phyloP scores from a whole-genome alignment of 1,140 invertebrate species.

The Coboldia fuscipes region DNA sequence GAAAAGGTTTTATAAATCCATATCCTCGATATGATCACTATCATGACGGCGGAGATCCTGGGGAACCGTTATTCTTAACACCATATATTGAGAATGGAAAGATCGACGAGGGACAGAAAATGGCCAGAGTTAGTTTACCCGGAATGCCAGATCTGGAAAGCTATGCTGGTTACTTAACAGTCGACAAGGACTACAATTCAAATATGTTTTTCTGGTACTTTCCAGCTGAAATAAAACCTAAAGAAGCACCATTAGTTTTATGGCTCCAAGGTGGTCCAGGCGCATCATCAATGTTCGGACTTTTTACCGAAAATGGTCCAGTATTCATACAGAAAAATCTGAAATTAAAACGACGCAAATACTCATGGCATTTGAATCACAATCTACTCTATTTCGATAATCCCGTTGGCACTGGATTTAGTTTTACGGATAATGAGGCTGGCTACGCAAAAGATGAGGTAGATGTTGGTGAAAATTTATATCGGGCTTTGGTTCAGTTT shows the following conservation, averaged over 20 bases:
- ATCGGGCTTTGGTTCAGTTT: slow-evolving; percentile 43
- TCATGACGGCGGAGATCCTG: slow-evolving; percentile 30
- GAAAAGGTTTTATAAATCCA: too few species aligned
- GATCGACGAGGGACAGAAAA: slow-evolving; percentile 15
- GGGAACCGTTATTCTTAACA: slow-evolving; percentile 39
- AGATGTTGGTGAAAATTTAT: slow-evolving; percentile 40
- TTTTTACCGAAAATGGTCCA: slow-evolving; percentile 58
- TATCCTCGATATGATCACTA: too few species aligned
- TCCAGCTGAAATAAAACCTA: slow-evolving; percentile 30
- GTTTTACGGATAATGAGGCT: slow-evolving; percentile 38
- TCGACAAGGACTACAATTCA: slow-evolving; percentile 52
- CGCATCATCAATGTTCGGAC: slow-evolving; percentile 50
- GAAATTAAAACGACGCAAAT: slow-evolving; percentile 30
- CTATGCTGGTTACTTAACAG: slow-evolving; percentile 42
- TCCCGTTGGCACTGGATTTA: slow-evolving; percentile 64
- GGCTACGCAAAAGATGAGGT: slow-evolving; percentile 41
- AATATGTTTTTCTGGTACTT: slow-evolving; percentile 86
- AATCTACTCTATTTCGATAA: slow-evolving; percentile 72
- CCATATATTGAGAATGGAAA: slow-evolving; percentile 36
- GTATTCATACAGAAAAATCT: slow-evolving; percentile 12
- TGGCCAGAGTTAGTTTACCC: slow-evolving; percentile 20
- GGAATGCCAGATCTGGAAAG: slow-evolving; percentile 11
- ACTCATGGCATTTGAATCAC: slow-evolving; percentile 50
- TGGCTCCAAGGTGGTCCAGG: slow-evolving; percentile 65
- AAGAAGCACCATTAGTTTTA: slow-evolving; percentile 45